phyloP scores from a whole-genome alignment of 2,113 vertebrate genomes.

The Pontoporia blainvillei region DNA sequence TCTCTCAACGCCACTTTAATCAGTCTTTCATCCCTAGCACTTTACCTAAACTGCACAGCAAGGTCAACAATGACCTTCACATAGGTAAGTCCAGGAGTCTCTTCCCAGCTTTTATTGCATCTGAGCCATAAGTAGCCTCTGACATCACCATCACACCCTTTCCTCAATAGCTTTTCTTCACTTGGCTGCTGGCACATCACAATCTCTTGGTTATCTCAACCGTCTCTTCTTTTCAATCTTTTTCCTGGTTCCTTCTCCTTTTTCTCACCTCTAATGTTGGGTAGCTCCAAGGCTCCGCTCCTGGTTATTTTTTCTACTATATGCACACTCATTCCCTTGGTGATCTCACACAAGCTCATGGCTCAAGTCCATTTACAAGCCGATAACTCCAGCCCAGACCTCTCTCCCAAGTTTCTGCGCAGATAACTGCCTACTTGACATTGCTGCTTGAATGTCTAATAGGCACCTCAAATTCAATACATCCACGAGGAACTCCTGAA shows the following conservation, averaged over 20 bases:
- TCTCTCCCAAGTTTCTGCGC: background rate
- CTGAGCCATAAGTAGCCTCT: background rate
- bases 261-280: background rate
- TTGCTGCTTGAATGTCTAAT: background rate
- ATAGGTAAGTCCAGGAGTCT: background rate
- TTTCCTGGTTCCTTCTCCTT: background rate
- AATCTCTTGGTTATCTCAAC: background rate
- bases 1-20: background rate
- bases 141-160: background rate
- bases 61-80: background rate
- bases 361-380: background rate
- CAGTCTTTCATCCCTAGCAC: background rate
- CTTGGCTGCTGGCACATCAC: background rate
- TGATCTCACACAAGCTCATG: background rate
- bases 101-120: background rate
- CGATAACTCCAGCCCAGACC: background rate
- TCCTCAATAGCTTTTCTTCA: background rate
- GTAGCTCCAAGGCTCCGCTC: background rate
- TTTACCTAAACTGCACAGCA: background rate
- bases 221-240: background rate
- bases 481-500: background rate
- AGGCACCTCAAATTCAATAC: background rate
- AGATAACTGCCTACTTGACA: background rate
- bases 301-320: background rate
- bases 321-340: background rate